A percentile compares a stretch with the other conserved stretches of the same genome.
Conservation (phyloP, 2,888 invertebrate species). For the Cryptocheilus praepositus region DNA sequence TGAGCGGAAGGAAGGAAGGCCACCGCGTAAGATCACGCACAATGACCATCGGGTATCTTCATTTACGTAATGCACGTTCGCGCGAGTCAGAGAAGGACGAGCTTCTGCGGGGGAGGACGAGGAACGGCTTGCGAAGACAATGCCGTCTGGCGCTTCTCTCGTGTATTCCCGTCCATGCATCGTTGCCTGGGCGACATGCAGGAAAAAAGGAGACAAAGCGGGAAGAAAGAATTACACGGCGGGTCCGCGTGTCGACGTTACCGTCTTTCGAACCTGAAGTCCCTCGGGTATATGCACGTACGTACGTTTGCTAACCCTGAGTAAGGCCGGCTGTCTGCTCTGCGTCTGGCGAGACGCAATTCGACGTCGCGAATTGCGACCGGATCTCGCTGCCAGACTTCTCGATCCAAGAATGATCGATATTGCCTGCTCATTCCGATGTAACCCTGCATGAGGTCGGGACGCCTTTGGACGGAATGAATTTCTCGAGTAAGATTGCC, state of each 20-base stretch:
- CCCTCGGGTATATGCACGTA: conserved; percentile 9
- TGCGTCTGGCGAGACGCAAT: too few species aligned
- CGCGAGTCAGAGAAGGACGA: not conserved
- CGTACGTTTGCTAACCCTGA: too few species aligned
- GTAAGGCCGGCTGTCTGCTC: too few species aligned
- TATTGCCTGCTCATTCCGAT: too few species aligned
- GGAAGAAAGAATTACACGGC: conserved; percentile 7
- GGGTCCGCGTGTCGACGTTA: too few species aligned
- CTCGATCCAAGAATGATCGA: too few species aligned
- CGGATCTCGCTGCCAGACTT: too few species aligned
- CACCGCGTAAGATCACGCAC: conserved; percentile 50
- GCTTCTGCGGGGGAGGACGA: not conserved
- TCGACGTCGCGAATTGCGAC: too few species aligned
- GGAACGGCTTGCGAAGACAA: conserved; percentile 56
- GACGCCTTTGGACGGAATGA: too few species aligned
- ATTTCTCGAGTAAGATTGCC: too few species aligned
- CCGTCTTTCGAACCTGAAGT: not conserved
- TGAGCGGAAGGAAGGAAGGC: conserved; percentile 23
- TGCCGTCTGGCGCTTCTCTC: conserved; percentile 55
- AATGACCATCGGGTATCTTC: conserved; percentile 62
- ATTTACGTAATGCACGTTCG: conserved; percentile 68
- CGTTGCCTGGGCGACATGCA: conserved; percentile 51
- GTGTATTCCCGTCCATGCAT: conserved; percentile 53
- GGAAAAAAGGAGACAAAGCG: conserved; percentile 36
- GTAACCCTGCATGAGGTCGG: too few species aligned